Percentiles rank a stretch among this genome's conserved stretches.
Evolutionary conservation across 2,113 vertebrate species (phyloP).

Genomic region (Gobius niger): DNA sequence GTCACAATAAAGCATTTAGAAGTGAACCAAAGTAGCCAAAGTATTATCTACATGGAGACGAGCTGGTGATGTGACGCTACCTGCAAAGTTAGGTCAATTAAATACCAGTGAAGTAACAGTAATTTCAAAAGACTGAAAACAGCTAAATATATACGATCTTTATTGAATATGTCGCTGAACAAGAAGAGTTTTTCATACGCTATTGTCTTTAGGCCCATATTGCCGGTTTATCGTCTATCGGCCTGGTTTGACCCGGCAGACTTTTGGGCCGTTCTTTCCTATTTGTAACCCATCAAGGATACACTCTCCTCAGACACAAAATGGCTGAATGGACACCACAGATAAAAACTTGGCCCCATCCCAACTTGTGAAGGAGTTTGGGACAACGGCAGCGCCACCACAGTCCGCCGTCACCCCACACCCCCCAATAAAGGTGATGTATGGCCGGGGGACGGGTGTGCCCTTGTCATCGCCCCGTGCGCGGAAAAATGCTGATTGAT

Average conservation of each 20-base stretch:
- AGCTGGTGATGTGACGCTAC: no score
- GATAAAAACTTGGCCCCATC: constrained; percentile 47
- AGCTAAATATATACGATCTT: no score
- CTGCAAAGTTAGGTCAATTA: no score
- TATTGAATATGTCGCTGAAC: no score
- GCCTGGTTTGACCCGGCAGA: not conserved
- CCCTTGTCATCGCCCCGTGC: constrained; percentile 70
- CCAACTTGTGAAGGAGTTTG: constrained; percentile 71
- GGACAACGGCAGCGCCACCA: constrained; percentile 36
- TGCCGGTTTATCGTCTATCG: not conserved
- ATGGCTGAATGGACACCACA: constrained; percentile 28
- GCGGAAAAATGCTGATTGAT: constrained; percentile 70
- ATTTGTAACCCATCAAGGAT: constrained; percentile 27
- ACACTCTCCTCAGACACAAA: constrained; percentile 44
- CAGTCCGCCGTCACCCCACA: not conserved
- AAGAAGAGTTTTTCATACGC: no score
- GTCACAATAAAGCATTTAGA: no score
- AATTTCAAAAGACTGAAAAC: no score
- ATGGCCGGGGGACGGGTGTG: constrained; percentile 65
- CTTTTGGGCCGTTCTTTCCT: not conserved
- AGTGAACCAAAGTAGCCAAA: no score
- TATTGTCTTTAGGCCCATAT: not conserved
- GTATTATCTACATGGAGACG: no score
- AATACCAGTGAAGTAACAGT: no score
- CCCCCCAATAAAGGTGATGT: constrained; percentile 68